These are phyloP conservation scores for Nothocercus julius DNA, from an alignment of 2,113 vertebrate genomes.

Conservation along the genomic window DNA sequence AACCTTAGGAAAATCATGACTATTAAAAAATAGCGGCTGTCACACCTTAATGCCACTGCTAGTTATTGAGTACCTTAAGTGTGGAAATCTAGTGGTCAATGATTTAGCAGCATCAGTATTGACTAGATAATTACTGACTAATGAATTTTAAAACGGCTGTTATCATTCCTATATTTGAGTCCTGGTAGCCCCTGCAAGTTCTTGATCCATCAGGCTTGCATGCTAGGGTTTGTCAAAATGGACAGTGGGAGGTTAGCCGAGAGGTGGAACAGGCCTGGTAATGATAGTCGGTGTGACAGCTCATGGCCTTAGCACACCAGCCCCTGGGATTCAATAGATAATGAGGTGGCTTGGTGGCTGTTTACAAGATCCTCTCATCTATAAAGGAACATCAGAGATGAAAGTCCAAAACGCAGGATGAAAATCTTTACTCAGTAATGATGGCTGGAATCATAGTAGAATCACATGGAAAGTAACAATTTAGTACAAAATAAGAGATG, in stretches of 20 bases:
- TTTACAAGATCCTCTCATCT: background rate
- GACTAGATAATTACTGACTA: background rate
- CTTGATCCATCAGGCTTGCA: background rate
- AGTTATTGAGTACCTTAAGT: background rate
- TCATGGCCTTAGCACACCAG: background rate
- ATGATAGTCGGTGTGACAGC: background rate
- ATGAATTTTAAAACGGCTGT: background rate
- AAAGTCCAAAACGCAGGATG: background rate
- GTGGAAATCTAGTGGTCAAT: background rate
- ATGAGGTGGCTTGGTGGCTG: background rate
- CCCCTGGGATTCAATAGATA: background rate
- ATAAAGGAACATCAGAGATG: background rate
- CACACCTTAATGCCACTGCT: background rate
- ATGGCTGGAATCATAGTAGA: background rate
- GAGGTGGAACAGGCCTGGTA: background rate
- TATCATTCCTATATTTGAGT: background rate
- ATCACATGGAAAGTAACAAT: background rate
- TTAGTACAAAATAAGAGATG: background rate
- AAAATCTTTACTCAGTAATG: background rate
- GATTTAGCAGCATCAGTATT: background rate
- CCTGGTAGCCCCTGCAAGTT: fast-evolving
- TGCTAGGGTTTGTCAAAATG: background rate
- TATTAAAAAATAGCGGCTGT: background rate
- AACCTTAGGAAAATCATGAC: background rate
- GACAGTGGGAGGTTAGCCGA: fast-evolving